A percentile compares a stretch with the other conserved stretches of the same genome.
Conservation (phyloP, 1,140 invertebrate genomes). For the Brachystomella parvula region DNA sequence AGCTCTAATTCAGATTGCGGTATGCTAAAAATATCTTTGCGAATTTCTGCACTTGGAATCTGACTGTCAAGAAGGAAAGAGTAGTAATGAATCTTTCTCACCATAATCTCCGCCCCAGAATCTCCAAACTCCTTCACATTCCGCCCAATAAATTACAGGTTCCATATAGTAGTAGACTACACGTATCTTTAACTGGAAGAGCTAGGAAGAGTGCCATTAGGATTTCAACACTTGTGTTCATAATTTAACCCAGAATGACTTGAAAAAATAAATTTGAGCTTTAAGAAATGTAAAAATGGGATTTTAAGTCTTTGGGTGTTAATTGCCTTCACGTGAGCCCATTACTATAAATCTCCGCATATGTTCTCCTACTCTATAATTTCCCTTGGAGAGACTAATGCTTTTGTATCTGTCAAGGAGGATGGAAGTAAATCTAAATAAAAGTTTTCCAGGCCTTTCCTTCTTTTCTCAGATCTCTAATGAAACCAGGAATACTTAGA, state of each 20-base stretch:
- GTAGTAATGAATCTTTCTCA: too few relatives aligned
- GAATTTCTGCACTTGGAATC: too few relatives aligned
- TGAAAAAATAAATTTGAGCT: not conserved
- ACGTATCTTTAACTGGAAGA: not conserved
- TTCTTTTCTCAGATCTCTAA: not conserved
- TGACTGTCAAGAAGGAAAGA: too few relatives aligned
- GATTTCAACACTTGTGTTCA: conserved; percentile 13
- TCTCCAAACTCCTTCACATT: too few relatives aligned
- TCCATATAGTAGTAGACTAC: too few relatives aligned
- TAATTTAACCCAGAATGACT: conserved; percentile 11
- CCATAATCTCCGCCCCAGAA: too few relatives aligned
- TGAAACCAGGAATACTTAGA: not conserved
- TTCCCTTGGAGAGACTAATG: conserved; percentile 8
- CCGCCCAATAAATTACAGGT: too few relatives aligned
- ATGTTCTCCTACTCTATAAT: not conserved
- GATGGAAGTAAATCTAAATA: conserved; percentile 11
- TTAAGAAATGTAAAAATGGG: not conserved
- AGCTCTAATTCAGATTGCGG: too few relatives aligned
- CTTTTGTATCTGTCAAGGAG: not conserved
- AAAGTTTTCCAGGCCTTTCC: not conserved
- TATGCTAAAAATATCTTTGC: too few relatives aligned
- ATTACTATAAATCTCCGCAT: conserved; percentile 9
- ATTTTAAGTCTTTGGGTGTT: conserved; percentile 7
- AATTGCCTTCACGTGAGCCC: conserved; percentile 9
- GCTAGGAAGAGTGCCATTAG: not conserved